Percentiles rank a stretch among this genome's conserved stretches.
Conservation (phyloP, 2,797 vertebrate species). For the Anisognathus igniventris region DNA sequence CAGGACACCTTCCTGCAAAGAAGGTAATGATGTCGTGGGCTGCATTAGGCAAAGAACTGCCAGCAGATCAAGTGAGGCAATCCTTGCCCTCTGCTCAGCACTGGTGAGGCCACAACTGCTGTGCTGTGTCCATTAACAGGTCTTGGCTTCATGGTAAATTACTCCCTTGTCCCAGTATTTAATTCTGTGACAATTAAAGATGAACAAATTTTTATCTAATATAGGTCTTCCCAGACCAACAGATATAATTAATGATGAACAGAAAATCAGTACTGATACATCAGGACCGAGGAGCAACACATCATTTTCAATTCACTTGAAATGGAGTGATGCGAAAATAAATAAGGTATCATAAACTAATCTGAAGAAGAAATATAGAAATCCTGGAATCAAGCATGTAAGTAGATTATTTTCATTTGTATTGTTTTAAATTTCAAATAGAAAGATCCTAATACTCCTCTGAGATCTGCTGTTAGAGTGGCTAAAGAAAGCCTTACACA, state of each 20-base stretch:
- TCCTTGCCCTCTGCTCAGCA: not conserved
- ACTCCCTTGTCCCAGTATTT: not conserved
- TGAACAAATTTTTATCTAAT: not conserved
- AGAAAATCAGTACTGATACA: not conserved
- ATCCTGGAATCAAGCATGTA: not conserved
- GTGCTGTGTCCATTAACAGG: not conserved
- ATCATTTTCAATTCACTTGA: not conserved
- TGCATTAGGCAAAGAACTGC: not conserved
- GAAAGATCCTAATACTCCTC: not conserved
- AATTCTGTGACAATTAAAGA: not conserved
- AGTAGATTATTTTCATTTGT: not conserved
- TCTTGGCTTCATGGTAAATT: not conserved
- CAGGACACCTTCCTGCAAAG: not conserved
- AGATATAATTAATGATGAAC: not conserved
- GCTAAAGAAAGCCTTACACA: not conserved
- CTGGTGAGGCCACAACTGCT: not conserved
- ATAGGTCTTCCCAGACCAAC: not conserved
- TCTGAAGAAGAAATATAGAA: not conserved
- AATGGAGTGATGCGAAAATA: not conserved
- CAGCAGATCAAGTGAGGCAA: not conserved
- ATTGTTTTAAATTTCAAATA: not conserved
- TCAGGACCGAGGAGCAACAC: not conserved
- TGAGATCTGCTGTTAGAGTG: not conserved
- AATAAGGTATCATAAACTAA: not conserved
- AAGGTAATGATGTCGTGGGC: not conserved